Percentiles rank a stretch among this genome's conserved stretches.
These are phyloP conservation scores for Noctua janthina DNA, from an alignment of 2,888 invertebrate genomes.

Conservation along the genomic window DNA sequence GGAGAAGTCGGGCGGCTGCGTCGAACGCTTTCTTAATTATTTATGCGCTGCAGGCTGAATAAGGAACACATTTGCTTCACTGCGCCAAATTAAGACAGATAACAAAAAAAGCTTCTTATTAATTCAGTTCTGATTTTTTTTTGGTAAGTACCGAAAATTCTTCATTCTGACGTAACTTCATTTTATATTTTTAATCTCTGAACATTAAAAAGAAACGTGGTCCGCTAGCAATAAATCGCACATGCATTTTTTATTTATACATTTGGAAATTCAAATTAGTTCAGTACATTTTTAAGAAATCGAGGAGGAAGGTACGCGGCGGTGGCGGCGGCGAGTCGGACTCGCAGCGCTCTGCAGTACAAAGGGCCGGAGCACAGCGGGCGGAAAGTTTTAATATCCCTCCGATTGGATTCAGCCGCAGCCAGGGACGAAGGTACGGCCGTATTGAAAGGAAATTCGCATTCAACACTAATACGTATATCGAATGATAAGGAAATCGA, in stretches of 20 bases:
- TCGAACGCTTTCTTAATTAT: slow-evolving; percentile 86
- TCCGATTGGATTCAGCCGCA: slow-evolving; percentile 88
- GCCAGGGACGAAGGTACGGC: slow-evolving; percentile 78
- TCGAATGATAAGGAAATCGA: slow-evolving; percentile 82
- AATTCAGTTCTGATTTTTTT: background rate
- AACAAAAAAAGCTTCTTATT: slow-evolving; percentile 50
- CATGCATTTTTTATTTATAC: slow-evolving; percentile 55
- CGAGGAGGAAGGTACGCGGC: slow-evolving; percentile 67
- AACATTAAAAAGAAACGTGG: slow-evolving; percentile 3
- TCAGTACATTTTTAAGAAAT: slow-evolving; percentile 77
- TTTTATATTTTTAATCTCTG: background rate
- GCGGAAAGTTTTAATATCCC: slow-evolving; percentile 90
- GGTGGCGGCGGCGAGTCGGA: slow-evolving; percentile 59
- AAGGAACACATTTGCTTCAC: slow-evolving; percentile 80
- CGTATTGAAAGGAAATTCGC: slow-evolving; percentile 81
- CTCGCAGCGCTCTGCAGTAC: slow-evolving; percentile 76
- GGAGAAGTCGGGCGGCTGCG: slow-evolving; percentile 76
- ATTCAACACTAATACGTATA: slow-evolving; percentile 85
- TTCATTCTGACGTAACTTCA: background rate
- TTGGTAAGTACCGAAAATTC: background rate
- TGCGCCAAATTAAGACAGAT: slow-evolving; percentile 80
- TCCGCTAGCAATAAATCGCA: slow-evolving; percentile 10
- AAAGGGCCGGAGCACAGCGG: slow-evolving; percentile 81
- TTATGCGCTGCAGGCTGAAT: slow-evolving; percentile 86
- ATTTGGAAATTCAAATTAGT: slow-evolving; percentile 75